Evolutionary conservation across 2,888 invertebrate genomes (phyloP).

Genomic region (Patella caerulea): DNA sequence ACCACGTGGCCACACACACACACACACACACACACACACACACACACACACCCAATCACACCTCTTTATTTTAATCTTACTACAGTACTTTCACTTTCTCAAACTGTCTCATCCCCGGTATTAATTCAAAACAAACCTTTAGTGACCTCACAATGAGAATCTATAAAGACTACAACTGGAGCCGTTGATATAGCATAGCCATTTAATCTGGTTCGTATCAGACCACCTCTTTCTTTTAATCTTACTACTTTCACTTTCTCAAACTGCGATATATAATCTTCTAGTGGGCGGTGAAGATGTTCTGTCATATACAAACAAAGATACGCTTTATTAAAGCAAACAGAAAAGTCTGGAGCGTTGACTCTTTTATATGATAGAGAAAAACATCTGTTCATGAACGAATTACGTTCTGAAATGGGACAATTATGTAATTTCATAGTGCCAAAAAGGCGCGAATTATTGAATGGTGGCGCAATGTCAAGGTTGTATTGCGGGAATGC

Average conservation of each 20-base stretch:
- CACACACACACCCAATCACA: slow-evolving; percentile 68
- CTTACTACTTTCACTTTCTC: slow-evolving; percentile 92
- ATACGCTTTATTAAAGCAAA: too few species aligned
- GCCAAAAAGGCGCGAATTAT: too few species aligned
- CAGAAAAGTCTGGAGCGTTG: too few species aligned
- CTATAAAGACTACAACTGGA: slow-evolving; percentile 93
- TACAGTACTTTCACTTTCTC: slow-evolving; percentile 91
- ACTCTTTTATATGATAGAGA: too few species aligned
- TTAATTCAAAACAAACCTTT: not conserved
- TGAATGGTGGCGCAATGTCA: too few species aligned
- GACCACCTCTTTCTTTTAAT: slow-evolving; percentile 90
- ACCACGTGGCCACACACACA: too few species aligned
- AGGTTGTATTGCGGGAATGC: too few species aligned
- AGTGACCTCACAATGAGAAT: slow-evolving; percentile 91
- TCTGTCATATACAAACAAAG: not conserved
- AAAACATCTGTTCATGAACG: too few species aligned
- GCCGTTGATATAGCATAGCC: slow-evolving; percentile 88
- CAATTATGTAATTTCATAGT: too few species aligned
- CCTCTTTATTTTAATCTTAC: slow-evolving; percentile 91
- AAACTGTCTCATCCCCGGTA: not conserved
- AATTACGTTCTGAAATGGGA: too few species aligned
- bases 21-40: too few species aligned
- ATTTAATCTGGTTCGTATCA: slow-evolving; percentile 92
- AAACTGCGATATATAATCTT: not conserved
- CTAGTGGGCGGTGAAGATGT: not conserved